Evolutionary conservation across 2,797 vertebrate genomes (phyloP).

Genomic region (Pygocentrus nattereri): DNA sequence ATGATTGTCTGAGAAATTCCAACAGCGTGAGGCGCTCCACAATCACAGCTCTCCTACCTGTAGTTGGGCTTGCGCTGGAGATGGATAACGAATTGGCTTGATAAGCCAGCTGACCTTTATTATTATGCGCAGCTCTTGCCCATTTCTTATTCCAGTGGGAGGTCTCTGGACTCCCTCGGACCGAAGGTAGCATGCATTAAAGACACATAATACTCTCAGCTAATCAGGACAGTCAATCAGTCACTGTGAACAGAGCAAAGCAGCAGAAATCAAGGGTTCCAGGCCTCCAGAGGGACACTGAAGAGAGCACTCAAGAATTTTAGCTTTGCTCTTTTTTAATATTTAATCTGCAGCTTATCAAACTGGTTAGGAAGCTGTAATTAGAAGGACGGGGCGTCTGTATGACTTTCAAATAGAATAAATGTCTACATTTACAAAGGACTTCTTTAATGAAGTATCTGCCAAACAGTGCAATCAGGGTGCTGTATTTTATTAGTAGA

Average conservation of each 20-base stretch:
- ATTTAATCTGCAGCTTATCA: slow-evolving; percentile 15
- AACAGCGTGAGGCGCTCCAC: not conserved
- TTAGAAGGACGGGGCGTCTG: slow-evolving; percentile 9
- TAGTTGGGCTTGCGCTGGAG: slow-evolving; percentile 70
- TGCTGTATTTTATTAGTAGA: slow-evolving; percentile 4
- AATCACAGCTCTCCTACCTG: slow-evolving; percentile 67
- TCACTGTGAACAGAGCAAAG: slow-evolving; percentile 20
- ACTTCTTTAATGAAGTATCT: not conserved
- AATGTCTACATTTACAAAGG: not conserved
- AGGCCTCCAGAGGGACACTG: not conserved
- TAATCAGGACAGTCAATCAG: slow-evolving; percentile 43
- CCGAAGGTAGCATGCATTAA: slow-evolving; percentile 67
- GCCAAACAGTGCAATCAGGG: slow-evolving; percentile 15
- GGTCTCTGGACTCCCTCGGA: slow-evolving; percentile 58
- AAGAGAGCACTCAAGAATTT: not conserved
- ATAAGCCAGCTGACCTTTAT: slow-evolving; percentile 80
- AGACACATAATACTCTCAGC: slow-evolving; percentile 40
- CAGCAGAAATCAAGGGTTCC: slow-evolving; percentile 20
- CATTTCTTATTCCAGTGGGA: slow-evolving; percentile 66
- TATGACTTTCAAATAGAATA: not conserved
- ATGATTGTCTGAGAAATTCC: not conserved
- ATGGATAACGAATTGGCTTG: slow-evolving; percentile 78
- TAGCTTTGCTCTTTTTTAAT: not conserved
- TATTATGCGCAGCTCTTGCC: slow-evolving; percentile 72
- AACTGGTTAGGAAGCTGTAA: not conserved